A percentile compares a stretch with the other conserved stretches of the same genome.
phyloP scores from a whole-genome alignment of 2,888 invertebrate genomes.

The Agrilus biguttatus region DNA sequence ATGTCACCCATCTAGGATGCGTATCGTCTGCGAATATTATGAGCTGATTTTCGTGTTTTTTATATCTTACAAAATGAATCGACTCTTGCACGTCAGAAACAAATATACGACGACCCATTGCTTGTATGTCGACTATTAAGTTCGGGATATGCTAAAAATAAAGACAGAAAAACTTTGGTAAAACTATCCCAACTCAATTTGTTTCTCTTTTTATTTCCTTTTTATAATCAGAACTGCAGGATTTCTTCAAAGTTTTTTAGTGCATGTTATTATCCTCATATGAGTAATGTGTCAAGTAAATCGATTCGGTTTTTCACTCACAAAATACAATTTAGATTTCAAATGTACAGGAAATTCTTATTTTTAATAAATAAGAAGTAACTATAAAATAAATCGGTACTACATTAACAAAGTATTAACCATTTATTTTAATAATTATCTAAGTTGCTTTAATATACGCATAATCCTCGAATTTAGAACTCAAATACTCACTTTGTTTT shows the following conservation, averaged over 20 bases:
- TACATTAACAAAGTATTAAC: too few relatives aligned
- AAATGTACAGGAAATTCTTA: too few relatives aligned
- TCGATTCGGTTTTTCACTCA: too few relatives aligned
- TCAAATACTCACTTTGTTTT: slow-evolving; percentile 56
- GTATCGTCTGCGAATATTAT: slow-evolving; percentile 98
- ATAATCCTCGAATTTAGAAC: too few relatives aligned
- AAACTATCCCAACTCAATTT: neutral
- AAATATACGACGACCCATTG: slow-evolving; percentile 86
- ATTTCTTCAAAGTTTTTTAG: slow-evolving; percentile 10
- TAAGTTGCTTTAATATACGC: too few relatives aligned
- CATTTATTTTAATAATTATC: too few relatives aligned
- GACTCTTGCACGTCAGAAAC: slow-evolving; percentile 96
- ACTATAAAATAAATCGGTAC: too few relatives aligned
- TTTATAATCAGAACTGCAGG: slow-evolving; percentile 16
- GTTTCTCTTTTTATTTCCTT: neutral
- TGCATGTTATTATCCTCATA: slow-evolving; percentile 18
- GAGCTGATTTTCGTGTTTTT: slow-evolving; percentile 89
- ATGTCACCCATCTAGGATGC: slow-evolving; percentile 91
- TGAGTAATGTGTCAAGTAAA: neutral
- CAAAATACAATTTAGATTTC: too few relatives aligned
- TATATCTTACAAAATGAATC: slow-evolving; percentile 89
- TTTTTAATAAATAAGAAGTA: too few relatives aligned
- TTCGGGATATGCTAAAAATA: slow-evolving; percentile 77
- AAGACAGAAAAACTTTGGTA: slow-evolving; percentile 5
- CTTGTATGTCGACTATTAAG: slow-evolving; percentile 82